Evolutionary conservation across 2,113 vertebrate species (phyloP), one percentile per base, ranked within the genome.

Genomic region (Pangasianodon hypophthalmus): DNA sequence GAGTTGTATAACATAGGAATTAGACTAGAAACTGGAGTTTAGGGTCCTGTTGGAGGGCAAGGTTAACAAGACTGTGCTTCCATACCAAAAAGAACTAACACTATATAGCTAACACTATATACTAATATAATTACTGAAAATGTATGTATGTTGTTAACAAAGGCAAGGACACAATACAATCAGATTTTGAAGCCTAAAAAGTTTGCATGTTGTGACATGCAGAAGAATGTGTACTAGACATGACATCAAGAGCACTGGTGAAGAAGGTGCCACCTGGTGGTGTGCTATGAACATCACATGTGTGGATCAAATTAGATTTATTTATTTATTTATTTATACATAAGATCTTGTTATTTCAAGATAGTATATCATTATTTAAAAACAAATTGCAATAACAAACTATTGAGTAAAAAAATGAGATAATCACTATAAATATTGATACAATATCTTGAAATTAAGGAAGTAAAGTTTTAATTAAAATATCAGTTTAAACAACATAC

Each of bases 1-100:
- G 18, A 37, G 48, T 18, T 73, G 24, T n/a, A 44, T 10, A 60
- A n/a, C 2, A 7, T 41, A 62, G 24, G 86, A 48, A 79, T 71
- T 73, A 71, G 37, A 71, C 56, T 54, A 71, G 81, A 87, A 90
- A 44, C 85, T 87, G 94, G 94, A 93, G 92, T 88, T 77, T 85
- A 94, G 79, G 92, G 93, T 77, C 90, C 80, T 89, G 64, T 88
- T 88, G 94, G 94, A 87, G 90, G 92, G 2, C 46, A 41, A 44
- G 92, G 80, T 62, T 88, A 81, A 32, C 18, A 29, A 21, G 44
- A 64, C 29, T 80, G 5, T 32, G 11, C n/a, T n/a, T 44, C 11
- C 16, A 21, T 16, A 64, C 54, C 46, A 87, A 73, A 0, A 77
- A 46, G 6, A 58, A 60, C 75, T 2, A 86, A 86, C 69, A 71